A percentile compares a stretch with the other conserved stretches of the same genome.
phyloP scores from a whole-genome alignment of 2,888 invertebrate genomes.

The Lasioglossum calceatum region DNA sequence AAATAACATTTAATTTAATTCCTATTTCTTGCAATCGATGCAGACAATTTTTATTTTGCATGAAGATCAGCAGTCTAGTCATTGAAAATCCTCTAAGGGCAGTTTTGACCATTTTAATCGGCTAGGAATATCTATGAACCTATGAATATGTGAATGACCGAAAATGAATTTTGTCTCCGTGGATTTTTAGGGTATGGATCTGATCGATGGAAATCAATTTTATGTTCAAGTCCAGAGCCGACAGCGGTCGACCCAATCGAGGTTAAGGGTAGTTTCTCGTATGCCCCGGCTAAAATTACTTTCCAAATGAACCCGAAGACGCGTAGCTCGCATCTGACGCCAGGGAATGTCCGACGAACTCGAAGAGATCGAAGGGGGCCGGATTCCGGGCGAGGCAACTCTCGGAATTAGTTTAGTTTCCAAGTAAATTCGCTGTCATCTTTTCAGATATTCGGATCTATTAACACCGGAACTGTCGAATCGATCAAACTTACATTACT shows the following conservation, averaged over 20 bases:
- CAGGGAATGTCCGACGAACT: neutral
- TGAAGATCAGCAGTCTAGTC: too few species aligned
- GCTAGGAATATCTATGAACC: too few species aligned
- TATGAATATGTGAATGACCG: too few species aligned
- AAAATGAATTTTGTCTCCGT: neutral
- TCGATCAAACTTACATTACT: neutral
- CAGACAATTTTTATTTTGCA: too few species aligned
- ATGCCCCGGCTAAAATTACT: constrained; percentile 32
- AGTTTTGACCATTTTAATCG: too few species aligned
- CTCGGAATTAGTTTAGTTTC: neutral
- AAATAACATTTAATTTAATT: too few species aligned
- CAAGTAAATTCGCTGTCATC: neutral
- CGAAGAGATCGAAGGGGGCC: neutral
- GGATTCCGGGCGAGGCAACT: neutral
- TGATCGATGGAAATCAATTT: constrained; percentile 26
- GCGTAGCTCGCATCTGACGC: neutral
- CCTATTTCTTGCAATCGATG: too few species aligned
- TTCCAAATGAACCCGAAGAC: neutral
- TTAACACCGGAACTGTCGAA: neutral
- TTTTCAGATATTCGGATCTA: neutral
- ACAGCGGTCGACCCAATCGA: neutral
- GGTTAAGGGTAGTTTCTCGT: constrained; percentile 26
- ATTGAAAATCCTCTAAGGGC: too few species aligned
- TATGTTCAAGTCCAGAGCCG: neutral
- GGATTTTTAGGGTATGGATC: neutral